A percentile compares a stretch with the other conserved stretches of the same genome.
phyloP scores from a whole-genome alignment of 2,797 vertebrate species.

The Coranthus polyacanthus region DNA sequence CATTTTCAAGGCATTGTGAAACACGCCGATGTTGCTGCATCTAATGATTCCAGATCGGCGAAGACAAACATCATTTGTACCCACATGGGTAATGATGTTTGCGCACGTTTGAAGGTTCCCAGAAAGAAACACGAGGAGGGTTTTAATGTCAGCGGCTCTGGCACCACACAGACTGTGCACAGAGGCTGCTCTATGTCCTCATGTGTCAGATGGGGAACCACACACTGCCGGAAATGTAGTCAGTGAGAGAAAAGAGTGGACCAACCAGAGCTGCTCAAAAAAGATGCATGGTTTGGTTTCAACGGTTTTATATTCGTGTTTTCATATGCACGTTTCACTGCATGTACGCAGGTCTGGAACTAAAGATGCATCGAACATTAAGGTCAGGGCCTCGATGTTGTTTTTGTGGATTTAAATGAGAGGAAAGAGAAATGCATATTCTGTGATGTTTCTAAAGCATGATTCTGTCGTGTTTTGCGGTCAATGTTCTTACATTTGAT shows the following conservation, averaged over 20 bases:
- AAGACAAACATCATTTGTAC: constrained; percentile 37
- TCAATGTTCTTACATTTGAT: no score
- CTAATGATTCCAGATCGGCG: constrained; percentile 31
- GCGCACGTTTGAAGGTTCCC: constrained; percentile 46
- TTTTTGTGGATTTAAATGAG: no score
- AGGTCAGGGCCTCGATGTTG: no score
- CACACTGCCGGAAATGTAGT: constrained; percentile 19
- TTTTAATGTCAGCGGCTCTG: constrained; percentile 60
- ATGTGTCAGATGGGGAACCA: constrained; percentile 24
- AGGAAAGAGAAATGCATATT: no score
- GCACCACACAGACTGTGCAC: constrained; percentile 37
- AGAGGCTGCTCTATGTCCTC: constrained; percentile 53
- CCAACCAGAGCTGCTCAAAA: constrained; percentile 3
- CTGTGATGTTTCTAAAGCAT: no score
- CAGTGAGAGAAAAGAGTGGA: constrained; percentile 3
- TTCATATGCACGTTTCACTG: no score
- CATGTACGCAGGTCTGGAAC: no score
- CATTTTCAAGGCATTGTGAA: constrained; percentile 39
- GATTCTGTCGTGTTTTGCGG: no score
- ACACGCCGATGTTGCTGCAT: constrained; percentile 32
- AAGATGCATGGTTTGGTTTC: background rate
- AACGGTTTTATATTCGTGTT: no score
- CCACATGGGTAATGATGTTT: constrained; percentile 27
- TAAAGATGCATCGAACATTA: no score
- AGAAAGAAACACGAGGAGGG: constrained; percentile 53